Evolutionary conservation across 1,140 invertebrate genomes (phyloP), one percentile per base, ranked within the genome.

Genomic region (Meloidogyne chitwoodi): DNA sequence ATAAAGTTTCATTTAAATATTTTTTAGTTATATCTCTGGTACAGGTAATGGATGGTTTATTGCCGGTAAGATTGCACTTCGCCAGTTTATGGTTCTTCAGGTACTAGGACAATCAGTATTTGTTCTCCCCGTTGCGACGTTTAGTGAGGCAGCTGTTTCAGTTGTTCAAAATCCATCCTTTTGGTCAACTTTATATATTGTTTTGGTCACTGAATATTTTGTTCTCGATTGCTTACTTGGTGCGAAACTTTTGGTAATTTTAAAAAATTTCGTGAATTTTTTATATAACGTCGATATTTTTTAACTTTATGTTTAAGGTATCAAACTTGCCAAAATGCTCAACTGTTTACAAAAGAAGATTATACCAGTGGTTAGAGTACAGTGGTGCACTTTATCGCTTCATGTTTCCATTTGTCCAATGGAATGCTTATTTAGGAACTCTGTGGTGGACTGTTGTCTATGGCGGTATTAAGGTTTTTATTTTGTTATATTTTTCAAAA

Each of bases 311-410:
- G 27, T 38, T n/a, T 48, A 27, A 73, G 64, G 29, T 38, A 26
- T 16, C 22, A 48, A 27, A 44, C 12, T 38, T 27, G 14, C 22
- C 29, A 12, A 48, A 68, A 38, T 31, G 24, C 12, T 31, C 67
- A 31, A 72, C 34, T 27, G 22, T 72, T 27, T 38, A 41, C 2
- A 78, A 78, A 79, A 56, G 77, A 48, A 44, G 77, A 34, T 38
- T 78, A 26, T 78, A 80, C 27, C 77, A 78, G 48, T 78, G 77
- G 77, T 19, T 77, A 4, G 77, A 78, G 16, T 78, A 78, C 63
- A 79, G 22, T 26, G 38, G 76, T 63, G 65, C 77, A 22, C 38
- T 78, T 6, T 78, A 78, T 64, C 77, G 77, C 24, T 78, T 78
- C 22, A 22, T 31, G 1, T 8, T 78, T 19, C 77, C 77, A 34